These are phyloP conservation scores for Actias luna DNA, from an alignment of 2,888 invertebrate genomes.

Conservation along the genomic window DNA sequence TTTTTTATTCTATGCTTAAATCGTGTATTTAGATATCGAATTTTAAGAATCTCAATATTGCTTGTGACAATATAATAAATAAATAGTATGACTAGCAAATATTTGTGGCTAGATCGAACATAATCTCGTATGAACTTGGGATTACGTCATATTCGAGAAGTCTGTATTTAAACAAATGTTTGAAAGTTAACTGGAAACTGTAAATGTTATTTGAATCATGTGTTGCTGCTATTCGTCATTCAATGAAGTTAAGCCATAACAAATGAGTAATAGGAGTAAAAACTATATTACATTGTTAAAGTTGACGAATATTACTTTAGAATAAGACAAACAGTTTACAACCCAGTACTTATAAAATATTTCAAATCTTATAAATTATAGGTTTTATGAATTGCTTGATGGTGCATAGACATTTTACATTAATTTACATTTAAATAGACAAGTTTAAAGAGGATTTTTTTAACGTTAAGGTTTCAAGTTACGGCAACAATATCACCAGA, in stretches of 20 bases:
- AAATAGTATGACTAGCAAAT: conserved; percentile 2
- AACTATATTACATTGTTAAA: not conserved
- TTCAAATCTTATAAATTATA: no score
- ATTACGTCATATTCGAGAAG: conserved; percentile 19
- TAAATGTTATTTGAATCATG: conserved; percentile 10
- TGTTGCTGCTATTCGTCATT: conserved; percentile 11
- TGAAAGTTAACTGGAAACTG: conserved; percentile 18
- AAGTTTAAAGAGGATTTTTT: no score
- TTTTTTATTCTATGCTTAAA: no score
- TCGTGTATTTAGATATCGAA: not conserved
- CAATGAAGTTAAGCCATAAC: not conserved
- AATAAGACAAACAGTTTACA: no score
- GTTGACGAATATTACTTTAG: no score
- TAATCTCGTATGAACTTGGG: conserved; percentile 15
- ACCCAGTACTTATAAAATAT: no score
- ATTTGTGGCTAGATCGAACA: conserved; percentile 15
- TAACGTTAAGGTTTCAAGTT: no score
- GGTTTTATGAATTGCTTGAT: no score
- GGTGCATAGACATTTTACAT: no score
- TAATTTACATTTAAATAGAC: no score
- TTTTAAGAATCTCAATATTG: not conserved
- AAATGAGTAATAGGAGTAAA: not conserved
- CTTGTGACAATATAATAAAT: not conserved
- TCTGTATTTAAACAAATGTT: conserved; percentile 18
- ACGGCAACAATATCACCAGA: no score